These are phyloP conservation scores for Hydrotaea diabolus DNA, from an alignment of 2,888 invertebrate genomes.

Conservation along the genomic window DNA sequence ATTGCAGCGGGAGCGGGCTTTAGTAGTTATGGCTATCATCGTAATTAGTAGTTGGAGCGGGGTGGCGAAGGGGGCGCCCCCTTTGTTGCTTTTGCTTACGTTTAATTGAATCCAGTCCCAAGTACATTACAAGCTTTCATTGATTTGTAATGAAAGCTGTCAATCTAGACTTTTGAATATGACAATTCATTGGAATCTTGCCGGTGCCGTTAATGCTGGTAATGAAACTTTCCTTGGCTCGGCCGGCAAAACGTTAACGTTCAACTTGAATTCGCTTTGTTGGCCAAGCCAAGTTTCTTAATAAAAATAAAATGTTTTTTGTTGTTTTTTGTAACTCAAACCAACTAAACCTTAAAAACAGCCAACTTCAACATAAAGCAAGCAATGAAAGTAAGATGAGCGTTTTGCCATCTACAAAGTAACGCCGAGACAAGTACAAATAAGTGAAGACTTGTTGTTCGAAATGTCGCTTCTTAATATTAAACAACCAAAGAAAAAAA, in stretches of 20 bases:
- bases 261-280: conserved; percentile 32
- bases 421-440: neutral
- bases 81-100: neutral
- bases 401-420: neutral
- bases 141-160: conserved; percentile 76
- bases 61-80: neutral
- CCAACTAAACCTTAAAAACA: neutral
- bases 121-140: conserved; percentile 44
- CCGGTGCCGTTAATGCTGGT: conserved; percentile 32
- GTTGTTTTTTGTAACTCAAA: conserved; percentile 5
- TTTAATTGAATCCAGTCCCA: conserved; percentile 10
- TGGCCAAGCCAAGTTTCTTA: conserved; percentile 27
- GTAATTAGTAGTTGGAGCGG: neutral
- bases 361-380: neutral
- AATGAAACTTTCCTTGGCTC: conserved; percentile 64
- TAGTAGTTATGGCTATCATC: neutral
- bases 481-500: neutral
- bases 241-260: neutral
- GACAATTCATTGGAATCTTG: conserved; percentile 63
- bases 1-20: neutral
- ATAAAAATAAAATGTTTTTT: conserved; percentile 4
- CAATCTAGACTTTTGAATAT: conserved; percentile 74
- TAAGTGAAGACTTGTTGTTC: neutral
- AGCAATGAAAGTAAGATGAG: conserved; percentile 29
- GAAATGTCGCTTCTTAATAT: neutral